phyloP scores from a whole-genome alignment of 2,888 invertebrate genomes.

The Branchellion lobata region DNA sequence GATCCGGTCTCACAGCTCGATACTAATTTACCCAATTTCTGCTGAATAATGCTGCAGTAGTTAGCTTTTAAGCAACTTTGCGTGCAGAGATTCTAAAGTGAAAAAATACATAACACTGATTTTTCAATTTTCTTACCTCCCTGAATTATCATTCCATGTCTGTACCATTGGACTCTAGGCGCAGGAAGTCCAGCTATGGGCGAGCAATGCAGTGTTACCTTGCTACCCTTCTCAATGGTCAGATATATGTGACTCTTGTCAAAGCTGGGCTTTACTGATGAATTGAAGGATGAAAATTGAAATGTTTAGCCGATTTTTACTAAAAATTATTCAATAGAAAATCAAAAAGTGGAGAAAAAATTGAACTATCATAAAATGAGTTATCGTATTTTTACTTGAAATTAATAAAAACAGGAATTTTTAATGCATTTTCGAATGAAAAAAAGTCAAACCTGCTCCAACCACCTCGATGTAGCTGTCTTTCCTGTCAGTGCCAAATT shows the following conservation, averaged over 20 bases:
- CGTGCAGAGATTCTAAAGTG: too few species aligned
- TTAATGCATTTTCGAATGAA: neutral
- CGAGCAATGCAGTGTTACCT: constrained; percentile 61
- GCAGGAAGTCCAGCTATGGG: constrained; percentile 62
- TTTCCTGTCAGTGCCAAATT: constrained; percentile 63
- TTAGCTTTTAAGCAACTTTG: too few species aligned
- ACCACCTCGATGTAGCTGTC: constrained; percentile 63
- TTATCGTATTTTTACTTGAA: too few species aligned
- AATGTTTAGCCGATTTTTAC: too few species aligned
- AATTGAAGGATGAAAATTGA: too few species aligned
- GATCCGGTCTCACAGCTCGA: neutral
- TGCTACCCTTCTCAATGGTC: constrained; percentile 61
- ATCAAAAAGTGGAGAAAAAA: too few species aligned
- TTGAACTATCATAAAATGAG: too few species aligned
- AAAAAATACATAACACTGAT: too few species aligned
- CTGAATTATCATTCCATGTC: constrained; percentile 37
- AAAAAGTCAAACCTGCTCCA: constrained; percentile 63
- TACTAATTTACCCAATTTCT: neutral
- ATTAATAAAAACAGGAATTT: too few species aligned
- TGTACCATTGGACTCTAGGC: constrained; percentile 62
- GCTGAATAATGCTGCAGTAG: too few species aligned
- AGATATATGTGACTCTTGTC: constrained; percentile 62
- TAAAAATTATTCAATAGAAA: too few species aligned
- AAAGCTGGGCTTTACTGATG: constrained; percentile 62
- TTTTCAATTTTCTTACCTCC: neutral